Evolutionary conservation across 2,797 vertebrate genomes (phyloP), one percentile per base, ranked within the genome.

Genomic region (Chelon labrosus): DNA sequence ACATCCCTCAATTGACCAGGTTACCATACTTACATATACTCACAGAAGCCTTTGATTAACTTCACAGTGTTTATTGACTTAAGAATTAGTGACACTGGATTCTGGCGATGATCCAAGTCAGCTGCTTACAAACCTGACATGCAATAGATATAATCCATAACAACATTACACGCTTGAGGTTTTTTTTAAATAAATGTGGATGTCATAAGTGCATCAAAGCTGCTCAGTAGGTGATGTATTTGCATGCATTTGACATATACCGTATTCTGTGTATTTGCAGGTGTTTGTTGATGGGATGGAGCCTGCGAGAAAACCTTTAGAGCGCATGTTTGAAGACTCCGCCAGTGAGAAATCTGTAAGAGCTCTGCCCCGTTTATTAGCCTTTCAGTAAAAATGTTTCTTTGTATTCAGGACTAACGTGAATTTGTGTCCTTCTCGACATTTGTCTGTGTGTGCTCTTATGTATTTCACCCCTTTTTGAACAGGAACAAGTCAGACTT

Each of bases 1-100:
- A 11, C 96, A 97, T 60, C 97, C 97, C 10, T 96, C 96, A 91
- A 96, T 99, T 89, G 97, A 95, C 84, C 97, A 99, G 96, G 98
- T 99, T 42, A 2, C 17, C 20, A 35, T 63, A 37, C 22, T 54
- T 13, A 51, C 51, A 60, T 54, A 54, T 47, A 9, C 10, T 20
- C 41, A 51, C 35, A 55, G 9, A 58, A 10, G 12, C 14, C 13
- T 25, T 58, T 47, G 4, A 50, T 20, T 54, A 9, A 57, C 7
- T n/a, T 63, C 2, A 39, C 3, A 17, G 17, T 44, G 39, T 47
- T 46, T 13, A 27, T 12, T 14, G 22, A 39, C 37, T 35, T 5
- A 52, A 22, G n/a, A 35, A 20, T 60, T 22, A 5, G 14, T 65
- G 44, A 57, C 56, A 65, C 0, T 56, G 8, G 12, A 69, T 35